A percentile compares a stretch with the other conserved stretches of the same genome.
phyloP scores from a whole-genome alignment of 2,113 vertebrate genomes.

The Mirounga angustirostris region DNA sequence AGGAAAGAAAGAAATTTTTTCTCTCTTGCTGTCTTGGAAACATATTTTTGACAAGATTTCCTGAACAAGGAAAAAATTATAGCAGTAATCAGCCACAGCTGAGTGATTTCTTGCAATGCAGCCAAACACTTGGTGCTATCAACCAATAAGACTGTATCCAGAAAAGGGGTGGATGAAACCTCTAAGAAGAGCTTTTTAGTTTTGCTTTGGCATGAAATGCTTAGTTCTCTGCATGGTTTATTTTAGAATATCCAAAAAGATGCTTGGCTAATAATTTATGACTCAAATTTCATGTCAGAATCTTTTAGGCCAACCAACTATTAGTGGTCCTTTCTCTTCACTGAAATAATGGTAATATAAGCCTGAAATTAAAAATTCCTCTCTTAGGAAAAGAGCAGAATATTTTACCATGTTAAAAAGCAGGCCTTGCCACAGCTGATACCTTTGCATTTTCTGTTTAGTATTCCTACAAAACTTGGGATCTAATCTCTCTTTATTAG shows the following conservation, averaged over 20 bases:
- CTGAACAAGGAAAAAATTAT: constrained; percentile 1
- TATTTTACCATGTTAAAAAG: constrained; percentile 40
- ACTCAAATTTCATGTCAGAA: constrained; percentile 75
- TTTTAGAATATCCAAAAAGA: constrained; percentile 77
- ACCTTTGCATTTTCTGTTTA: constrained; percentile 5
- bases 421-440: neutral
- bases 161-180: neutral
- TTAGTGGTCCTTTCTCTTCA: constrained; percentile 62
- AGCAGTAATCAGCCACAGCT: constrained; percentile 10
- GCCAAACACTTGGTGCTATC: constrained; percentile 33
- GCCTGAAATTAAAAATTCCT: constrained; percentile 53
- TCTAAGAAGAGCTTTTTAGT: constrained; percentile 61
- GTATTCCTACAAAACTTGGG: neutral
- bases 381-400: constrained; percentile 23
- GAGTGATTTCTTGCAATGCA: constrained; percentile 15
- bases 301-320: constrained; percentile 55
- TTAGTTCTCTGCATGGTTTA: constrained; percentile 71
- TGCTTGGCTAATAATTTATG: constrained; percentile 73
- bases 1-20: neutral
- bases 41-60: constrained; percentile 9
- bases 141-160: constrained; percentile 30
- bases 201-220: constrained; percentile 69
- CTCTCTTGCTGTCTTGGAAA: constrained; percentile 49
- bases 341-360: constrained; percentile 62
- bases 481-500: neutral